Conservation (phyloP, 2,888 invertebrate genomes). For the Tetanocera ferruginea region DNA sequence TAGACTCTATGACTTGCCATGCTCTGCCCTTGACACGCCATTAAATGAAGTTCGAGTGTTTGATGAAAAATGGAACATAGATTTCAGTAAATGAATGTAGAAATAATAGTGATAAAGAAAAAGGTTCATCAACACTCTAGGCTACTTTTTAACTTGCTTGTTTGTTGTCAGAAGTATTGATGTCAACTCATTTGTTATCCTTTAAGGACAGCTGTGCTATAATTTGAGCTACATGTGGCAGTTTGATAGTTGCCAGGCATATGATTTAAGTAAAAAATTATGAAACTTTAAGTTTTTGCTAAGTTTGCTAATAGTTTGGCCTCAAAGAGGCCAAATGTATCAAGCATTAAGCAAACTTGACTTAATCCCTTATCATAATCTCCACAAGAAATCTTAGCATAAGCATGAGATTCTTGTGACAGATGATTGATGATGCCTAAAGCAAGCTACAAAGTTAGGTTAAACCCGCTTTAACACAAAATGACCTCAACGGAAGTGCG, state of each 20-base stretch:
- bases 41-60: slow-evolving; percentile 31
- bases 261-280: too few relatives aligned
- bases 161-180: background rate
- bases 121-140: background rate
- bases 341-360: background rate
- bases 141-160: background rate
- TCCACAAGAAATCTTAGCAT: background rate
- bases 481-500: slow-evolving; percentile 18
- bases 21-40: slow-evolving; percentile 45
- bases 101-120: background rate
- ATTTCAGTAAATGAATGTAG: background rate
- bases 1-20: slow-evolving; percentile 3
- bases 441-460: background rate
- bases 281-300: too few relatives aligned
- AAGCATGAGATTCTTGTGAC: background rate
- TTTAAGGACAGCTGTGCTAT: background rate
- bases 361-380: background rate
- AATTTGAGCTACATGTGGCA: background rate
- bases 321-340: background rate
- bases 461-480: slow-evolving; percentile 1
- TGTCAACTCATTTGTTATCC: background rate
- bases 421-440: slow-evolving; percentile 4
- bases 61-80: background rate
- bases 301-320: too few relatives aligned
- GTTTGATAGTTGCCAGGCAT: background rate